These are phyloP conservation scores for Drosophila infuscata DNA, from an alignment of 2,888 invertebrate species.

Conservation along the genomic window DNA sequence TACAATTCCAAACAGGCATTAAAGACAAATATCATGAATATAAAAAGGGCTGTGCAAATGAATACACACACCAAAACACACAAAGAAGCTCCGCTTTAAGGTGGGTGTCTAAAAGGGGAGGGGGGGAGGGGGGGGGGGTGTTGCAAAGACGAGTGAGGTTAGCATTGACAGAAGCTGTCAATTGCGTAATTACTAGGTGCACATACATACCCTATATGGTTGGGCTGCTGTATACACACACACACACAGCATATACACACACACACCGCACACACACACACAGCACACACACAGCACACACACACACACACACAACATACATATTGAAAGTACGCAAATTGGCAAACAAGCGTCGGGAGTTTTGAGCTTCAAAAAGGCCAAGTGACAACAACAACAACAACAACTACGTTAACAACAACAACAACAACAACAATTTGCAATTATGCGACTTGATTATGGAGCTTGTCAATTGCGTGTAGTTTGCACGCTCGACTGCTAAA, in stretches of 20 bases:
- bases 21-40: constrained; percentile 15
- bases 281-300: background rate
- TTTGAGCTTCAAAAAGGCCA: constrained; percentile 25
- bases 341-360: constrained; percentile 58
- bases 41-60: constrained; percentile 1
- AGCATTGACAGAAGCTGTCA: constrained; percentile 34
- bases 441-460: constrained; percentile 67
- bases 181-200: constrained; percentile 72
- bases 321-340: constrained; percentile 72
- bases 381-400: background rate
- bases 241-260: background rate
- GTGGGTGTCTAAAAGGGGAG: constrained; percentile 4
- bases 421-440: constrained; percentile 55
- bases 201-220: constrained; percentile 8
- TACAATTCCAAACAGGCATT: constrained; percentile 11
- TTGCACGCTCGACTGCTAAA: constrained; percentile 54
- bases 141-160: background rate
- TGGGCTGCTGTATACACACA: constrained; percentile 1
- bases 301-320: constrained; percentile 14
- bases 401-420: background rate
- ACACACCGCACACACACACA: background rate
- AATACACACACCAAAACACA: background rate
- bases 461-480: constrained; percentile 63
- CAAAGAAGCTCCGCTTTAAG: background rate
- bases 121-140: too few species aligned